A percentile compares a stretch with the other conserved stretches of the same genome.
These are phyloP conservation scores for Coregonus suidteri DNA, from an alignment of 2,797 vertebrate genomes.

Conservation along the genomic window DNA sequence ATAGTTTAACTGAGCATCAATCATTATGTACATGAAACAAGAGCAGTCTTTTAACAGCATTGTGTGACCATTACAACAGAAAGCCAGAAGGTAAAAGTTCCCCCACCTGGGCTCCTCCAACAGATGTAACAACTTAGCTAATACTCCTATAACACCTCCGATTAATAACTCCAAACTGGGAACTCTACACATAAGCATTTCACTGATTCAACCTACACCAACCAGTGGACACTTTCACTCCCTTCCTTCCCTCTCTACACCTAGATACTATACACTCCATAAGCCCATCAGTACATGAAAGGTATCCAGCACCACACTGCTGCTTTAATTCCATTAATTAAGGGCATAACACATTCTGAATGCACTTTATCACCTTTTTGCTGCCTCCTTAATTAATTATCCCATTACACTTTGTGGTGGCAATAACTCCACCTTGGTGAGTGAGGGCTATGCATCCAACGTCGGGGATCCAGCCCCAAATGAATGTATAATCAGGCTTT, in stretches of 20 bases:
- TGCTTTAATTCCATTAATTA: constrained; percentile 66
- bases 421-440: constrained; percentile 39
- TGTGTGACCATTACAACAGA: neutral
- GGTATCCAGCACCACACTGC: constrained; percentile 31
- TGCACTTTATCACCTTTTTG: constrained; percentile 68
- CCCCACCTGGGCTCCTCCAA: neutral
- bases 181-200: neutral
- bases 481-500: constrained; percentile 74
- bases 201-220: neutral
- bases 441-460: constrained; percentile 23
- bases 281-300: constrained; percentile 38
- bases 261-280: constrained; percentile 14
- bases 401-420: constrained; percentile 43
- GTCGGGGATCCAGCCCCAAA: constrained; percentile 52
- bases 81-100: neutral
- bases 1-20: no score
- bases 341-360: constrained; percentile 51
- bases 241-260: constrained; percentile 65
- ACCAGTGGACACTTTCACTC: neutral
- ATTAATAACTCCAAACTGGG: neutral
- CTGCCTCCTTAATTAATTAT: constrained; percentile 58
- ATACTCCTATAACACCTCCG: neutral
- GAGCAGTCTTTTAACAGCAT: neutral
- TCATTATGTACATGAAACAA: no score
- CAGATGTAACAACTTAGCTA: neutral